Conservation (phyloP, 2,797 vertebrate genomes). For the Tadarida brasiliensis region DNA sequence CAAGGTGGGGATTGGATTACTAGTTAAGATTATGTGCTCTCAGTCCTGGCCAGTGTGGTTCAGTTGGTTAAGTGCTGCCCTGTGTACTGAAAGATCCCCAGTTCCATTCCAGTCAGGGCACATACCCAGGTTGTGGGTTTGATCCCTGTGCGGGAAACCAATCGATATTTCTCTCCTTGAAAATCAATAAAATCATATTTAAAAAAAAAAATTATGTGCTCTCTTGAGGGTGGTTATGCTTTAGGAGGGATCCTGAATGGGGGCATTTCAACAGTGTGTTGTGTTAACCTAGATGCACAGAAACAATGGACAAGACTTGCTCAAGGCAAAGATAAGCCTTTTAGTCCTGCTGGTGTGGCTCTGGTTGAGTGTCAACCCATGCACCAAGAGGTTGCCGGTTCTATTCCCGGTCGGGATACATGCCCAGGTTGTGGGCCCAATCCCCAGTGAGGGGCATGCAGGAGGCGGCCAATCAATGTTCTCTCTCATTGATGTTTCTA, state of each 20-base stretch:
- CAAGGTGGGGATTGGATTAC: neutral
- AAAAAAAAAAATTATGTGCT: neutral
- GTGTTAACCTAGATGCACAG: neutral
- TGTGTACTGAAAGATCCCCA: neutral
- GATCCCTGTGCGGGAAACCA: neutral
- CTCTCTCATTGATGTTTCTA: too few relatives aligned
- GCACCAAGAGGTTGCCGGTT: too few relatives aligned
- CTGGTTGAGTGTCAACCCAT: too few relatives aligned
- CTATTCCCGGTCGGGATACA: too few relatives aligned
- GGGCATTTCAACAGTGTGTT: neutral
- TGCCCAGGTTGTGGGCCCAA: too few relatives aligned
- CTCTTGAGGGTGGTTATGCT: neutral
- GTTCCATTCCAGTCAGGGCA: neutral
- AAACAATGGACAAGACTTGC: neutral
- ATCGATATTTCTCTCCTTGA: neutral
- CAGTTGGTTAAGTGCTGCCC: neutral
- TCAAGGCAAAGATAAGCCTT: neutral
- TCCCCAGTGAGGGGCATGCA: too few relatives aligned
- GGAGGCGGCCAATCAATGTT: too few relatives aligned
- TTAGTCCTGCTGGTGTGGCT: too few relatives aligned
- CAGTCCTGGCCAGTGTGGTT: neutral
- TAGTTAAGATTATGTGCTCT: neutral
- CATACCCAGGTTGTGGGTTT: neutral
- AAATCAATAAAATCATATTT: neutral
- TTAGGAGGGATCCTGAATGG: neutral